Conservation (phyloP, 2,113 vertebrate genomes). For the Sceloporus undulatus region DNA sequence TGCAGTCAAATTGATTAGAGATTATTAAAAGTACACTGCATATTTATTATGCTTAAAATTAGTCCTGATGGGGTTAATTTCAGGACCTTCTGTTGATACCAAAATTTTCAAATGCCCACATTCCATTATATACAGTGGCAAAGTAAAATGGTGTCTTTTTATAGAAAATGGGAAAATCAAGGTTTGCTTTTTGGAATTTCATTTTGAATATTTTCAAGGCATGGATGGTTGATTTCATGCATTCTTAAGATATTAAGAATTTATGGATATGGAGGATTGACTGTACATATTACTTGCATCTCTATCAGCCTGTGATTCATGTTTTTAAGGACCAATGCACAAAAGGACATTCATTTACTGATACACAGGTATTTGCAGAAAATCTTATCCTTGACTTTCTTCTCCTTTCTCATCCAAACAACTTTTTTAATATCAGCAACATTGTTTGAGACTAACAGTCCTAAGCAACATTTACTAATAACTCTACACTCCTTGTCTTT, state of each 20-base stretch:
- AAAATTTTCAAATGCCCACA: too few relatives aligned
- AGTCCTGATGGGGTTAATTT: not conserved
- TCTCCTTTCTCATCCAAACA: not conserved
- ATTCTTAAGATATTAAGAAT: too few relatives aligned
- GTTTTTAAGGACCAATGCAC: not conserved
- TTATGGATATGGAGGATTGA: too few relatives aligned
- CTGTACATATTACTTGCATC: not conserved
- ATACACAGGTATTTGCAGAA: not conserved
- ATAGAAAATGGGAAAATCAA: too few relatives aligned
- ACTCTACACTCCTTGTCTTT: not conserved
- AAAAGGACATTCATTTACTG: not conserved
- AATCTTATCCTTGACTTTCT: slow-evolving; percentile 22
- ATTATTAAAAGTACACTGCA: not conserved
- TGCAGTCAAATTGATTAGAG: not conserved
- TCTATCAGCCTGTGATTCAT: not conserved
- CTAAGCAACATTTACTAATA: slow-evolving; percentile 26
- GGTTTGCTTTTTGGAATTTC: too few relatives aligned
- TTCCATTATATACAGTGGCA: too few relatives aligned
- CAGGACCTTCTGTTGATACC: too few relatives aligned
- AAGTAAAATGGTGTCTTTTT: too few relatives aligned
- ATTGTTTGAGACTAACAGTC: not conserved
- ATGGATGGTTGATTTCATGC: too few relatives aligned
- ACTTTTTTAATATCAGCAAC: slow-evolving; percentile 46
- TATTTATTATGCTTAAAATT: not conserved
- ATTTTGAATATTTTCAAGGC: too few relatives aligned